Percentiles rank a stretch among this genome's conserved stretches.
Evolutionary conservation across 2,888 invertebrate species (phyloP).

Genomic region (Dryobotodes eremita): DNA sequence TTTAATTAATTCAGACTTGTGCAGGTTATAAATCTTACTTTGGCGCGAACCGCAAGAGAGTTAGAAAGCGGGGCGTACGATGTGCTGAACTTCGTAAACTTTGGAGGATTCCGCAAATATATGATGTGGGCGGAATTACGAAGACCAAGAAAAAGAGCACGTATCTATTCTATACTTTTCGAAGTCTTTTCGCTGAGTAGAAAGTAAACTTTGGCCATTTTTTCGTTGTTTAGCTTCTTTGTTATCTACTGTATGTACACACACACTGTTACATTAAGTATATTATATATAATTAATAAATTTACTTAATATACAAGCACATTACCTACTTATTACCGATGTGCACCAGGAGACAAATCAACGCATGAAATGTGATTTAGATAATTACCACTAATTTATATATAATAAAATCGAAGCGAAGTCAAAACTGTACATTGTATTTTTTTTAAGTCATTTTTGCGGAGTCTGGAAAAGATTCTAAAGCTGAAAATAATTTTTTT

Average conservation of each 20-base stretch:
- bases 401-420: too few species aligned
- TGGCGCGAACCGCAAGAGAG: slow-evolving; percentile 25
- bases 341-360: too few species aligned
- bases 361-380: too few species aligned
- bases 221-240: not conserved
- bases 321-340: not conserved
- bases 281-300: not conserved
- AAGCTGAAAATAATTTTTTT: too few species aligned
- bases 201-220: not conserved
- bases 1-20: slow-evolving; percentile 59
- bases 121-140: slow-evolving; percentile 3
- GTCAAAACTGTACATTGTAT: too few species aligned
- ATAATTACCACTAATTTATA: too few species aligned
- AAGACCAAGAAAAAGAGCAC: slow-evolving; percentile 11
- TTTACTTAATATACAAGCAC: not conserved
- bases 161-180: not conserved
- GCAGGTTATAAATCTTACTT: slow-evolving; percentile 61
- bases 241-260: too few species aligned
- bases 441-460: too few species aligned
- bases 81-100: slow-evolving; percentile 28
- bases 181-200: not conserved
- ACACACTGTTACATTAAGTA: not conserved
- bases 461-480: too few species aligned
- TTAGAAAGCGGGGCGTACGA: slow-evolving; percentile 8
- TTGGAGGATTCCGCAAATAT: slow-evolving; percentile 38